phyloP scores from a whole-genome alignment of 2,113 vertebrate genomes.

The Ginglymostoma cirratum region DNA sequence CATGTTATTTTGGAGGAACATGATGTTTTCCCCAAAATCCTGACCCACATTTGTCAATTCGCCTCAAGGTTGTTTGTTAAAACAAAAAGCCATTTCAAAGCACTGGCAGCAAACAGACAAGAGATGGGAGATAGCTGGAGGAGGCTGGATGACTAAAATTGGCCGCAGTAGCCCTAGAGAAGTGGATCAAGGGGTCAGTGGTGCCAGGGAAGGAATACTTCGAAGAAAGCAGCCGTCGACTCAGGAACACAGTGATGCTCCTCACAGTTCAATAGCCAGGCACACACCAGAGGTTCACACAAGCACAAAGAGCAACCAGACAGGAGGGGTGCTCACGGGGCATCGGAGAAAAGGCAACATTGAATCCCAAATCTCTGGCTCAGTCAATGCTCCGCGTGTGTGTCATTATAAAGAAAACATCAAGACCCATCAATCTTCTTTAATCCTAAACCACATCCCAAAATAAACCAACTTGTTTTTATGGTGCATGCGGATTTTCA shows the following conservation, averaged over 20 bases:
- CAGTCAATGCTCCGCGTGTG: not conserved
- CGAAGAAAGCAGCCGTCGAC: not conserved
- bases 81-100: too few species aligned
- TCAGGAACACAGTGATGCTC: not conserved
- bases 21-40: not conserved
- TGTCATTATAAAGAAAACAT: not conserved
- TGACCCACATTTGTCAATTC: not conserved
- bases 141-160: too few species aligned
- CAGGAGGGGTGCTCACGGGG: not conserved
- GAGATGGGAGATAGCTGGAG: too few species aligned
- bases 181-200: too few species aligned
- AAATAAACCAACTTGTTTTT: constrained; percentile 10
- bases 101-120: too few species aligned
- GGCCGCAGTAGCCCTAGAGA: too few species aligned
- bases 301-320: not conserved
- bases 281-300: not conserved
- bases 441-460: not conserved
- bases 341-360: not conserved
- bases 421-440: not conserved
- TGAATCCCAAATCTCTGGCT: not conserved
- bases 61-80: too few species aligned
- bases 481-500: not conserved
- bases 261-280: not conserved
- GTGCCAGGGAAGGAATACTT: too few species aligned
- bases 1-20: not conserved